Evolutionary conservation across 2,888 invertebrate genomes (phyloP).

Genomic region (Scaptomyza cyrtandrae): DNA sequence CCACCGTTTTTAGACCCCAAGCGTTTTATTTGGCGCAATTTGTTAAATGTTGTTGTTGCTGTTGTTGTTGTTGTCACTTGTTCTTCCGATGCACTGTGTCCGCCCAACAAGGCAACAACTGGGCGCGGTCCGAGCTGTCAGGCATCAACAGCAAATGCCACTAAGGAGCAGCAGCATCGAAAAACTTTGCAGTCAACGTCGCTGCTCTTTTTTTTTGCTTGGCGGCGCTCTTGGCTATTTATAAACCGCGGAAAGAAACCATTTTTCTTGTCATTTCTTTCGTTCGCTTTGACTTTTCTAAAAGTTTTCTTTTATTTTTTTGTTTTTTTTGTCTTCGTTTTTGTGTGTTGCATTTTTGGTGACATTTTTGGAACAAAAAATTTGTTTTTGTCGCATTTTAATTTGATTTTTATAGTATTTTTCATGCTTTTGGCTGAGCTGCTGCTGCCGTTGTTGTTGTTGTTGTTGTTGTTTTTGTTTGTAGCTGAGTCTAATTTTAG

Average conservation of each 20-base stretch:
- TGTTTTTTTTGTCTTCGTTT: conserved; percentile 20
- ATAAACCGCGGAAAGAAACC: conserved; percentile 73
- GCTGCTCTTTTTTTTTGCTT: conserved; percentile 21
- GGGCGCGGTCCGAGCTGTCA: conserved; percentile 59
- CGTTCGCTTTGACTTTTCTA: conserved; percentile 20
- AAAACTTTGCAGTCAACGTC: conserved; percentile 25
- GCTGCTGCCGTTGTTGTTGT: conserved; percentile 1
- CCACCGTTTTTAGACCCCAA: conserved; percentile 24
- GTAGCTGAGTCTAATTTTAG: conserved; percentile 70
- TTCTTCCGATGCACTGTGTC: conserved; percentile 33
- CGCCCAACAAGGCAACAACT: conserved; percentile 11
- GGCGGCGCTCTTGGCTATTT: conserved; percentile 54
- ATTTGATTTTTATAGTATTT: conserved; percentile 41
- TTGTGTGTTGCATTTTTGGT: conserved; percentile 60
- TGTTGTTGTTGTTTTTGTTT: not conserved
- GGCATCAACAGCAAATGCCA: conserved; percentile 70
- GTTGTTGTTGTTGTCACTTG: not conserved
- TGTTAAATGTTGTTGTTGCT: conserved; percentile 61
- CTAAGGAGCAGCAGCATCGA: conserved; percentile 54
- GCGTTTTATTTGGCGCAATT: conserved; percentile 67
- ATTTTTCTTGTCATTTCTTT: conserved; percentile 66
- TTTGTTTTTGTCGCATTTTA: conserved; percentile 24
- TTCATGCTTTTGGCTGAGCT: conserved; percentile 39
- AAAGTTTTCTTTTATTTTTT: conserved; percentile 15
- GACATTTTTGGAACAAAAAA: conserved; percentile 77